Percentiles rank a stretch among this genome's conserved stretches.
These are phyloP conservation scores for Leucophenga maculata DNA, from an alignment of 2,888 invertebrate species.

Conservation along the genomic window DNA sequence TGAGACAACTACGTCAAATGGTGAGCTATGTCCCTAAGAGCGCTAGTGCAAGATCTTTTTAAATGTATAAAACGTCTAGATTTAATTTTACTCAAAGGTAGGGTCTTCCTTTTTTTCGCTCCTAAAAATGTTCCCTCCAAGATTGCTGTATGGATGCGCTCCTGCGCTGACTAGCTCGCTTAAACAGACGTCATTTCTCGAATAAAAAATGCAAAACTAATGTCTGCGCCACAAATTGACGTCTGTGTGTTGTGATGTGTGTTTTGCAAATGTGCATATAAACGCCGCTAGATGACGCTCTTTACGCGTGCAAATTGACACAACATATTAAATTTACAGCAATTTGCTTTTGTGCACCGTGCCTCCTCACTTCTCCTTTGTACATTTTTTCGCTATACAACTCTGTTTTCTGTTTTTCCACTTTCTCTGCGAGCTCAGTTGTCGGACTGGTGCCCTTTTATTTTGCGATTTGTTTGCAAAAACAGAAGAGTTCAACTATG, in stretches of 20 bases:
- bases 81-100: too few relatives aligned
- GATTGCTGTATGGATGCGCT: not conserved
- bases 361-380: constrained; percentile 28
- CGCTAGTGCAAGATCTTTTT: too few relatives aligned
- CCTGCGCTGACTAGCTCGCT: too few relatives aligned
- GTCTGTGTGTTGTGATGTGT: constrained; percentile 31
- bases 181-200: constrained; percentile 13
- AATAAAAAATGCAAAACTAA: constrained; percentile 61
- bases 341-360: constrained; percentile 44
- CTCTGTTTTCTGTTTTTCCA: not conserved
- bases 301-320: constrained; percentile 61
- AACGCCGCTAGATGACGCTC: constrained; percentile 61
- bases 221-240: constrained; percentile 64
- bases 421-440: not conserved
- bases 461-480: constrained; percentile 61
- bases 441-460: constrained; percentile 48
- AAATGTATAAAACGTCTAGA: too few relatives aligned
- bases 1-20: too few relatives aligned
- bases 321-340: constrained; percentile 54
- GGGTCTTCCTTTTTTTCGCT: too few relatives aligned
- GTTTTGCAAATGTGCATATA: constrained; percentile 55
- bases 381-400: not conserved
- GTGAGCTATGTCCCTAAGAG: too few relatives aligned
- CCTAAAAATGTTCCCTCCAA: too few relatives aligned
- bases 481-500: constrained; percentile 20